A percentile compares a stretch with the other conserved stretches of the same genome.
These are phyloP conservation scores for Drosophila atroscutellata DNA, from an alignment of 2,888 invertebrate species.

Conservation along the genomic window DNA sequence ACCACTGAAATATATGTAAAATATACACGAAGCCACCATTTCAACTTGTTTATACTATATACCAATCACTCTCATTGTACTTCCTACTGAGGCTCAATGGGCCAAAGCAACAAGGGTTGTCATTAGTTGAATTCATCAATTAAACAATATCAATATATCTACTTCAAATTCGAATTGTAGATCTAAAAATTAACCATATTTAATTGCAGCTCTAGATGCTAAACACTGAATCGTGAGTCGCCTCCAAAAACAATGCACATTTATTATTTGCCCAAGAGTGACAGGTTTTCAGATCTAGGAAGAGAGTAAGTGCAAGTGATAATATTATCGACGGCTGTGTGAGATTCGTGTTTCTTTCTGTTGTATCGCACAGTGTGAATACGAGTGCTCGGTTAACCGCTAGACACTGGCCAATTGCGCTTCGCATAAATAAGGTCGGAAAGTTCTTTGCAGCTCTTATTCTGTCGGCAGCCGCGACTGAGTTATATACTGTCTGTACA, in stretches of 20 bases:
- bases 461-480: slow-evolving; percentile 35
- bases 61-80: too few relatives aligned
- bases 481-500: not conserved
- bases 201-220: too few relatives aligned
- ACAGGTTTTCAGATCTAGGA: not conserved
- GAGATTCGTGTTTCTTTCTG: slow-evolving; percentile 24
- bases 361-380: not conserved
- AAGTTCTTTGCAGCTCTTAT: slow-evolving; percentile 39
- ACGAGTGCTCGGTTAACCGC: slow-evolving; percentile 3
- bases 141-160: too few relatives aligned
- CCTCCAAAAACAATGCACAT: not conserved
- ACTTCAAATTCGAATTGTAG: too few relatives aligned
- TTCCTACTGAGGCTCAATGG: too few relatives aligned
- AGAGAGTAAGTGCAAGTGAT: not conserved
- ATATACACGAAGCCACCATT: too few relatives aligned
- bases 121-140: too few relatives aligned
- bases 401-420: not conserved
- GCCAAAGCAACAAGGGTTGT: too few relatives aligned
- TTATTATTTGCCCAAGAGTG: slow-evolving; percentile 4
- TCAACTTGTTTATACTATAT: too few relatives aligned
- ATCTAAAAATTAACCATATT: too few relatives aligned
- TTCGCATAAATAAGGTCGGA: slow-evolving; percentile 57
- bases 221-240: too few relatives aligned
- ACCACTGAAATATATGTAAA: too few relatives aligned
- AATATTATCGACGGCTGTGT: slow-evolving; percentile 14